Evolutionary conservation across 2,888 invertebrate species (phyloP).

Genomic region (Didymodactylos carnosus): DNA sequence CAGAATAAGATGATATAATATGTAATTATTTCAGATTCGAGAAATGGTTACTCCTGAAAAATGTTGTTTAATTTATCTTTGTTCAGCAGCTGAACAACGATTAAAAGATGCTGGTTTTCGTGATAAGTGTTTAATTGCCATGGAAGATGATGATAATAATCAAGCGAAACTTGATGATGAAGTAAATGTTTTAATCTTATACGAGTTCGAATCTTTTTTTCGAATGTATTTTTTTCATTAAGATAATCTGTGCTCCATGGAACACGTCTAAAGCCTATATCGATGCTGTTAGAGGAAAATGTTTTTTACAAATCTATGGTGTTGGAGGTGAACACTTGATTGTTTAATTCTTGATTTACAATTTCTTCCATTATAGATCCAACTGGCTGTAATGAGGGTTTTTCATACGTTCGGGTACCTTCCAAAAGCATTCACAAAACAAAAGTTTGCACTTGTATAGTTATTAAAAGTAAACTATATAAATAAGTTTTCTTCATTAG

Average conservation of each 20-base stretch:
- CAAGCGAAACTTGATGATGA: constrained; percentile 5
- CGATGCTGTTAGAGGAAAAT: constrained; percentile 91
- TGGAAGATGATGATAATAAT: constrained; percentile 54
- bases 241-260: constrained; percentile 96
- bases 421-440: constrained; percentile 62
- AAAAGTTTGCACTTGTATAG: background rate
- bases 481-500: background rate
- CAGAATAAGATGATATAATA: too few species aligned
- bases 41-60: constrained; percentile 97
- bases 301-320: constrained; percentile 67
- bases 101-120: constrained; percentile 68
- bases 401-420: constrained; percentile 87
- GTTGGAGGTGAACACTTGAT: constrained; percentile 22
- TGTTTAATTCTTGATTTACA: constrained; percentile 26
- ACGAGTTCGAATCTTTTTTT: too few species aligned
- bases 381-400: constrained; percentile 88
- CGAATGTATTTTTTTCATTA: too few species aligned
- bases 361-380: constrained; percentile 48
- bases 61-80: constrained; percentile 90
- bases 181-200: too few species aligned
- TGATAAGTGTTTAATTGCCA: constrained; percentile 84
- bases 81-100: constrained; percentile 86
- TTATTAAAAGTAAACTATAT: background rate
- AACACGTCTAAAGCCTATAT: constrained; percentile 94
- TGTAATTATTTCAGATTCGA: too few species aligned